Conservation (phyloP, 2,113 vertebrate species). For the Penelope pileata region DNA sequence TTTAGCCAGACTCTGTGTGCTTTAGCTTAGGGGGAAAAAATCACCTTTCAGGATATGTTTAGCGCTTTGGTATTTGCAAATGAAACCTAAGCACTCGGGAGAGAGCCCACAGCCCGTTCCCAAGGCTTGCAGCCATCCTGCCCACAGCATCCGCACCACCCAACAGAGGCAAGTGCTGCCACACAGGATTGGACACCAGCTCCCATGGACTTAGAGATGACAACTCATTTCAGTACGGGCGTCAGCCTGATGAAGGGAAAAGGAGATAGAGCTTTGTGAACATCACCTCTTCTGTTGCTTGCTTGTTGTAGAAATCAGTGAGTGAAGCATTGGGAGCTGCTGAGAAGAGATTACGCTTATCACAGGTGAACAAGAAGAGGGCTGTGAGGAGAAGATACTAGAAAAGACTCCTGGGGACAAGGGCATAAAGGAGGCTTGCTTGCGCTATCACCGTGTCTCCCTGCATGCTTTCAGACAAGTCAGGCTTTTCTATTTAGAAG, state of each 20-base stretch:
- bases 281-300: background rate
- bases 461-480: background rate
- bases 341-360: conserved; percentile 63
- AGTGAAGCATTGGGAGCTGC: conserved; percentile 43
- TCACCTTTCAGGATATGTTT: background rate
- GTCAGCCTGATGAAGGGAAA: background rate
- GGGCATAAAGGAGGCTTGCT: conserved; percentile 21
- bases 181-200: fast-evolving
- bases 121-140: background rate
- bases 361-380: conserved; percentile 49
- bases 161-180: background rate
- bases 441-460: background rate
- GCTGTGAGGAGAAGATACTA: conserved; percentile 48
- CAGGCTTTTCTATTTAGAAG: background rate
- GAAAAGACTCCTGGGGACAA: conserved; percentile 26
- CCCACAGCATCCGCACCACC: background rate
- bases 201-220: background rate
- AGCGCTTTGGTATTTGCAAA: background rate
- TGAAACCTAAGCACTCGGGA: background rate
- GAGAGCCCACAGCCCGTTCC: background rate
- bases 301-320: conserved; percentile 51
- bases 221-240: background rate
- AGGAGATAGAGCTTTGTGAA: conserved; percentile 20
- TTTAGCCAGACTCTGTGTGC: background rate
- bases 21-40: background rate